A percentile compares a stretch with the other conserved stretches of the same genome.
phyloP scores from a whole-genome alignment of 2,888 invertebrate species.

The Siphlonurus alternatus region DNA sequence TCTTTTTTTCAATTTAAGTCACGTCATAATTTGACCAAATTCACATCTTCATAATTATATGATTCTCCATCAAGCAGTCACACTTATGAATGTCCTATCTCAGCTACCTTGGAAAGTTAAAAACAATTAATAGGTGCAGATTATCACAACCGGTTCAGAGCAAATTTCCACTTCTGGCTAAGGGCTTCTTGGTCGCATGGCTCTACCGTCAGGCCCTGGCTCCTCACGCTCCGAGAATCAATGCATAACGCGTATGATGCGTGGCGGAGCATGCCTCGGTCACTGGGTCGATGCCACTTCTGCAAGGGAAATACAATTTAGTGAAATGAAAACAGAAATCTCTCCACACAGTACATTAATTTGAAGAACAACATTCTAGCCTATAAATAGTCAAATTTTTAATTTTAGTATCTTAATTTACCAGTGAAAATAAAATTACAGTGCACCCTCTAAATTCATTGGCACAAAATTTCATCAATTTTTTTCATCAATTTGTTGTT shows the following conservation, averaged over 20 bases:
- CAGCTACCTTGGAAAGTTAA: background rate
- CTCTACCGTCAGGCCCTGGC: slow-evolving; percentile 45
- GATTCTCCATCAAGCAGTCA: background rate
- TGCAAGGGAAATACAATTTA: slow-evolving; percentile 28
- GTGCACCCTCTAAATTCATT: no score
- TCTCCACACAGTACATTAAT: background rate
- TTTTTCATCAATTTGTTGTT: no score
- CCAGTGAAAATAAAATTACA: no score
- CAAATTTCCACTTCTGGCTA: slow-evolving; percentile 49
- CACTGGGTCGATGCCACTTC: slow-evolving; percentile 47
- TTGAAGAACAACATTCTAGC: no score
- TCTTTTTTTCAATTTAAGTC: background rate
- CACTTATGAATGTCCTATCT: background rate
- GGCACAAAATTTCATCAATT: no score
- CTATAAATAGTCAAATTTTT: no score
- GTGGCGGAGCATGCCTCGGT: slow-evolving; percentile 49
- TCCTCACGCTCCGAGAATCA: slow-evolving; percentile 41
- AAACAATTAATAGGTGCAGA: background rate
- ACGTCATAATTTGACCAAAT: no score
- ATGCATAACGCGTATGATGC: slow-evolving; percentile 60
- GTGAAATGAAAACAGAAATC: background rate
- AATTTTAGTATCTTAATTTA: no score
- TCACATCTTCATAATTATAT: no score
- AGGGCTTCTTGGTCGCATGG: slow-evolving; percentile 46
- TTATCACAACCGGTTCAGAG: slow-evolving; percentile 22